phyloP scores from a whole-genome alignment of 2,888 invertebrate species.

The Plebejus anna region DNA sequence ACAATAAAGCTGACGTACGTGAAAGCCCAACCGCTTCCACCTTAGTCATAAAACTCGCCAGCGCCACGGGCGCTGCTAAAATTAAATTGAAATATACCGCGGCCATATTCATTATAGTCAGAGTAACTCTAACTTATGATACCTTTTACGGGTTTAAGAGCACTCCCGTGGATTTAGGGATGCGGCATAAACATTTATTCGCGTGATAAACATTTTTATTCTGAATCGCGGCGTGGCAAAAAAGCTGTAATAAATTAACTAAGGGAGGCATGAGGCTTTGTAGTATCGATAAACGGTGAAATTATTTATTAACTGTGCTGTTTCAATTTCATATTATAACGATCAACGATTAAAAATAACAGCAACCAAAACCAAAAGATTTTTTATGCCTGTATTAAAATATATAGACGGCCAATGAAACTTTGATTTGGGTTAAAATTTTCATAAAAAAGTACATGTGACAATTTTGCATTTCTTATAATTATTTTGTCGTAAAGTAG shows the following conservation, averaged over 20 bases:
- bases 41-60: constrained; percentile 24
- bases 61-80: constrained; percentile 38
- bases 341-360: not conserved
- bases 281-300: not conserved
- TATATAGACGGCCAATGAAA: too few species aligned
- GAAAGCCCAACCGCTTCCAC: constrained; percentile 1
- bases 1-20: constrained; percentile 16
- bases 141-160: constrained; percentile 70
- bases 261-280: not conserved
- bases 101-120: constrained; percentile 69
- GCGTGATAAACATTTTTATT: constrained; percentile 25
- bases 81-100: constrained; percentile 73
- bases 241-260: constrained; percentile 5
- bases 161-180: constrained; percentile 46
- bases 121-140: constrained; percentile 71
- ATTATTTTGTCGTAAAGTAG: too few species aligned
- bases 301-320: not conserved
- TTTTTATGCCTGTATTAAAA: too few species aligned
- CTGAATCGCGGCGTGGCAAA: not conserved
- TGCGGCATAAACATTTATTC: constrained; percentile 23
- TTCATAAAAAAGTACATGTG: too few species aligned
- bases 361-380: not conserved
- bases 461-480: too few species aligned
- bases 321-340: not conserved
- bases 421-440: too few species aligned